phyloP scores from a whole-genome alignment of 2,797 vertebrate species.

The Pseudochirops corinnae region DNA sequence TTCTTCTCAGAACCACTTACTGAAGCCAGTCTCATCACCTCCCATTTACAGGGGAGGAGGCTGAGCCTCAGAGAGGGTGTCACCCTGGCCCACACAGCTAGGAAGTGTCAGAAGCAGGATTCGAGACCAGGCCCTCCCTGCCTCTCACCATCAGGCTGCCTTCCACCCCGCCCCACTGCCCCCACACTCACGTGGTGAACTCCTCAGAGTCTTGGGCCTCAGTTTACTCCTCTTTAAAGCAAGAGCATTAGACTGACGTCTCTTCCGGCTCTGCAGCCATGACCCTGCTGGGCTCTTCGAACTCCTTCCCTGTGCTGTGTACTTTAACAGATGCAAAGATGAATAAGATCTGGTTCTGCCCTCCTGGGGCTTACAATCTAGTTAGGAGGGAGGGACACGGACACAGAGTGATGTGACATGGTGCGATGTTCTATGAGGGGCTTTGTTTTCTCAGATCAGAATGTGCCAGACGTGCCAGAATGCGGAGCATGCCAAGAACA shows the following conservation, averaged over 20 bases:
- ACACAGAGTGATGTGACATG: background rate
- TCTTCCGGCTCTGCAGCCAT: background rate
- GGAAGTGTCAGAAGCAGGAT: background rate
- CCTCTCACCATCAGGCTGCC: too few relatives aligned
- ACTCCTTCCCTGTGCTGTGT: too few relatives aligned
- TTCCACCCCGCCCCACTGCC: too few relatives aligned
- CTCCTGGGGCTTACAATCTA: background rate
- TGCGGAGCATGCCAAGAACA: constrained; percentile 90
- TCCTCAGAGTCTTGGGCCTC: too few relatives aligned
- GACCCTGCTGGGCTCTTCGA: background rate
- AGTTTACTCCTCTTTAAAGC: background rate
- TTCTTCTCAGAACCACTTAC: background rate
- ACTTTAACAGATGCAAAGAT: too few relatives aligned
- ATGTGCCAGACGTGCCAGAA: constrained; percentile 93
- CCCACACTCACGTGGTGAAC: too few relatives aligned
- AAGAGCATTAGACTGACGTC: too few relatives aligned
- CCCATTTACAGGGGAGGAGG: background rate
- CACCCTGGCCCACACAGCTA: background rate
- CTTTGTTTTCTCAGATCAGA: constrained; percentile 88
- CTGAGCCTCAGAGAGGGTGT: background rate
- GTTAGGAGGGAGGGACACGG: background rate
- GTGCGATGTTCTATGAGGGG: background rate
- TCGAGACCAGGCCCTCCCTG: too few relatives aligned
- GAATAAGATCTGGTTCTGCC: too few relatives aligned
- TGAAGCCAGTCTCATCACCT: background rate